These are phyloP conservation scores for Xiphydria camelus DNA, from an alignment of 2,888 invertebrate species.

Conservation along the genomic window DNA sequence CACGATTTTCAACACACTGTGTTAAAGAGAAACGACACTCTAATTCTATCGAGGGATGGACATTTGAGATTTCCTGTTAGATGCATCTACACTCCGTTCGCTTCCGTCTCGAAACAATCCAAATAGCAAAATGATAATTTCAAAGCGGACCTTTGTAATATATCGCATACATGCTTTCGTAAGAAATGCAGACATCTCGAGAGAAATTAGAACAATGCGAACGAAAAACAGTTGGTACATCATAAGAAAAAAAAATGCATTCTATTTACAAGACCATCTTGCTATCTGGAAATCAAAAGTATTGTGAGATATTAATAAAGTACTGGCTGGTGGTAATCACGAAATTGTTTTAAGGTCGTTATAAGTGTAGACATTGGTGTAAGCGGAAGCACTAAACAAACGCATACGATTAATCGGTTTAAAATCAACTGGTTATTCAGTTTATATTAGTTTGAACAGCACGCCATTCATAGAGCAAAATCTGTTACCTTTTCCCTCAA, in stretches of 20 bases:
- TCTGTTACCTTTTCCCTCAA: slow-evolving; percentile 38
- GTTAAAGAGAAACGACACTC: too few species aligned
- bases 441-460: slow-evolving; percentile 40
- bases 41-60: too few species aligned
- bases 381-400: slow-evolving; percentile 36
- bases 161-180: background rate
- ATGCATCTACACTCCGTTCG: background rate
- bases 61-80: background rate
- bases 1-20: too few species aligned
- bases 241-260: background rate
- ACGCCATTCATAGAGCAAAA: slow-evolving; percentile 44
- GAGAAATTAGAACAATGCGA: background rate
- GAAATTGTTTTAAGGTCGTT: slow-evolving; percentile 23
- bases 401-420: slow-evolving; percentile 41
- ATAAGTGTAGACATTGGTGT: slow-evolving; percentile 13
- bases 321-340: slow-evolving; percentile 32
- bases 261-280: background rate
- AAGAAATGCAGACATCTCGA: background rate
- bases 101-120: background rate
- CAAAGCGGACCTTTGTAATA: too few species aligned
- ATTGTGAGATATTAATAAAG: slow-evolving; percentile 35
- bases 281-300: slow-evolving; percentile 20
- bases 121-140: background rate
- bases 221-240: background rate
- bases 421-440: slow-evolving; percentile 43